Conservation (phyloP, 2,888 invertebrate genomes). For the Dolichopus griseipennis region DNA sequence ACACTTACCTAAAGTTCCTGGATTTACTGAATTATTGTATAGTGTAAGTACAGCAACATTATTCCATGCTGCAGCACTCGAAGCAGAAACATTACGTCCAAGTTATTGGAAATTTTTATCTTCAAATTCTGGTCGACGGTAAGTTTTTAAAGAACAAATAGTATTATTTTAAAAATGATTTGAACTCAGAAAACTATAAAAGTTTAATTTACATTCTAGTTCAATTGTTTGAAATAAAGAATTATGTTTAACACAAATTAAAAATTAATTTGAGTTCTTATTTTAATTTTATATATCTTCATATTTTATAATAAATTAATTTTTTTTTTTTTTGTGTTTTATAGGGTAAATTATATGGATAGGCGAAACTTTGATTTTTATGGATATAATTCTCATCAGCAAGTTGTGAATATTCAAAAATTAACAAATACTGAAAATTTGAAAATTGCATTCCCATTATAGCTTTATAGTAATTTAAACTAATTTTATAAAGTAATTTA, state of each 20-base stretch:
- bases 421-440: conserved; percentile 24
- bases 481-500: too few species aligned
- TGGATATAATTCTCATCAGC: conserved; percentile 49
- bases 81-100: conserved; percentile 67
- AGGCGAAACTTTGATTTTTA: conserved; percentile 52
- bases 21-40: conserved; percentile 63
- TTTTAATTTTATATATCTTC: conserved; percentile 1
- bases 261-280: too few species aligned
- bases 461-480: not conserved
- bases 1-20: conserved; percentile 56
- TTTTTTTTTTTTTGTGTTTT: conserved; percentile 11
- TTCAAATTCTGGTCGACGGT: conserved; percentile 63
- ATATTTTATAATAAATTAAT: conserved; percentile 14
- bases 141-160: conserved; percentile 25
- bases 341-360: conserved; percentile 25
- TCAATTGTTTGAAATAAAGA: too few species aligned
- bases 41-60: conserved; percentile 67
- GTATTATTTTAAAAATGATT: too few species aligned
- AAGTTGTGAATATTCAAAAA: conserved; percentile 42
- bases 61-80: conserved; percentile 69
- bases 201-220: too few species aligned
- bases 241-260: too few species aligned
- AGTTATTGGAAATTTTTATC: conserved; percentile 77
- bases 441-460: not conserved
- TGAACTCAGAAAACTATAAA: too few species aligned